These are phyloP conservation scores for Tipula helvola DNA, from an alignment of 2,888 invertebrate species.

Conservation along the genomic window DNA sequence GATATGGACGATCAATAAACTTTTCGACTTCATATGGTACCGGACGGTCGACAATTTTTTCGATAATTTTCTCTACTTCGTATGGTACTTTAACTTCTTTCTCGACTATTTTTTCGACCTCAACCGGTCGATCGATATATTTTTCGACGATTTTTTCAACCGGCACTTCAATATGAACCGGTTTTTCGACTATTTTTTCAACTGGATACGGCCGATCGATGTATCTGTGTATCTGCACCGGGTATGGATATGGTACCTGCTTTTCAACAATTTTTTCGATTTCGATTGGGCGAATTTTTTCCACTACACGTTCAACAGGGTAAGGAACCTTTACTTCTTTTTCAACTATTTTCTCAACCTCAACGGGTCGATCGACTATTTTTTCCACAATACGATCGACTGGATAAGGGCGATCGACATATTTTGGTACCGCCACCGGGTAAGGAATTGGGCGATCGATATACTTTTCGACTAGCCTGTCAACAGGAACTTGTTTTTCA, in stretches of 20 bases:
- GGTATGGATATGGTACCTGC: conserved; percentile 33
- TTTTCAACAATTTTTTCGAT: conserved; percentile 36
- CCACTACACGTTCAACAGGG: conserved; percentile 32
- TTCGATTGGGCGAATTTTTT: conserved; percentile 33
- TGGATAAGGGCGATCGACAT: conserved; percentile 37
- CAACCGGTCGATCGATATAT: conserved; percentile 34
- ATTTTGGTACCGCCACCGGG: conserved; percentile 39
- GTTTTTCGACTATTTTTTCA: conserved; percentile 40
- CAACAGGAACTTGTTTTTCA: conserved; percentile 16
- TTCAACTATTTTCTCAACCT: conserved; percentile 39
- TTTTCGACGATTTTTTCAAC: conserved; percentile 36
- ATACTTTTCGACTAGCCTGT: conserved; percentile 27
- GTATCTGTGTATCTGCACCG: conserved; percentile 25
- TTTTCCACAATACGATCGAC: conserved; percentile 42
- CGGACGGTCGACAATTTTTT: conserved; percentile 42
- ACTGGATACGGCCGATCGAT: conserved; percentile 40
- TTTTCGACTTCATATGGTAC: conserved; percentile 35
- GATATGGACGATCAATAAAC: conserved; percentile 37
- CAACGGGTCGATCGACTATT: conserved; percentile 27
- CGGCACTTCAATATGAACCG: conserved; percentile 44
- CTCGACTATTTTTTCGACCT: conserved; percentile 36
- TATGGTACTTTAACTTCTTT: conserved; percentile 33
- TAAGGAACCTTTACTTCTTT: conserved; percentile 43
- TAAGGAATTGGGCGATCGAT: conserved; percentile 27
- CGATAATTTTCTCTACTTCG: conserved; percentile 35